Evolutionary conservation across 2,797 vertebrate genomes (phyloP), one percentile per base, ranked within the genome.

Genomic region (Coilia nasus): DNA sequence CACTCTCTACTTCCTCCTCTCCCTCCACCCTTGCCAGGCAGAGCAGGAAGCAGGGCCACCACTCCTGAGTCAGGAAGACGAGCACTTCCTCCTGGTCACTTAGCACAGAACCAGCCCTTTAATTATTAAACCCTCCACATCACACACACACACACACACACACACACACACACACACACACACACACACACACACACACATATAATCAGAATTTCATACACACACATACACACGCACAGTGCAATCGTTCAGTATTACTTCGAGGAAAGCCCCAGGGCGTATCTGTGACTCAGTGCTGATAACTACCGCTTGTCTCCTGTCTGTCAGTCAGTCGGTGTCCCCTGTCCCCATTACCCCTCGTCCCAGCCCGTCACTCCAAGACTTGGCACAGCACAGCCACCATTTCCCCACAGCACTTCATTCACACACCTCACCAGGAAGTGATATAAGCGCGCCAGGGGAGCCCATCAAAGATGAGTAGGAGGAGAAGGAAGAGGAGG

Each of bases 21-120:
- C 59, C 85, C 90, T 87, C 90, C 90, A 82, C 88, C 90, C 88
- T 28, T 84, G 82, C 17, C 82, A 81, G 83, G 71, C 84, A 88
- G 86, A 85, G 87, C 83, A 88, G 86, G 81, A 87, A 81, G 56
- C 28, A 31, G 31, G n/a, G 21, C 75, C 67, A 62, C 71, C 86
- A 78, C 84, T 87, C 67, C 21, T 67, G 83, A 89, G 71, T 54
- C 87, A 89, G 88, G 85, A 89, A 90, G 75, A 71, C 0, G 81
- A 78, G 84, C 83, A 84, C 41, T 86, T 90, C 62, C 85, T 80
- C 47, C 62, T 67, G 44, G 50, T 64, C 50, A 54, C 50, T 54
- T 41, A 19, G 71, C 31, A 15, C 71, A 44, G 7, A 21, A 44
- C 31, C 9, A 78, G 31, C 71, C 31, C 71, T 78, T 78, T 78